phyloP scores from a whole-genome alignment of 2,797 vertebrate species.

The Philypnodon macrostomus region DNA sequence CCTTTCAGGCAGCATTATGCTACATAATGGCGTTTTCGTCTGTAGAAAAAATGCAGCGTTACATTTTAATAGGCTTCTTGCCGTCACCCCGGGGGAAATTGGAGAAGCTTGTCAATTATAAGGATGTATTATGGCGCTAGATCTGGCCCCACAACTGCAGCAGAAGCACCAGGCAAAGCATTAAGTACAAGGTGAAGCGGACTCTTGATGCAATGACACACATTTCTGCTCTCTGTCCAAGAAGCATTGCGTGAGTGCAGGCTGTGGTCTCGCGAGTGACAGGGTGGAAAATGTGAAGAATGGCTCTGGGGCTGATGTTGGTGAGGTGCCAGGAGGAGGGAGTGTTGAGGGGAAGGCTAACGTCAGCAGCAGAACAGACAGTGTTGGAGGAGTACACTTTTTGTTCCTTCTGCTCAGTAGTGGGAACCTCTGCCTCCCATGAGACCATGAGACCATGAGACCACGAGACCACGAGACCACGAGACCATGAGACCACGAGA shows the following conservation, averaged over 20 bases:
- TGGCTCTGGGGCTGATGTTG: constrained; percentile 51
- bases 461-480: constrained; percentile 30
- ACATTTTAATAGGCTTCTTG: constrained; percentile 59
- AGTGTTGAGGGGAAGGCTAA: no score
- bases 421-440: constrained; percentile 15
- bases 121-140: constrained; percentile 46
- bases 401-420: constrained; percentile 6
- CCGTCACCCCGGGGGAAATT: constrained; percentile 45
- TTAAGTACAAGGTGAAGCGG: constrained; percentile 45
- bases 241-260: constrained; percentile 47
- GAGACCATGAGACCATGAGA: constrained; percentile 31
- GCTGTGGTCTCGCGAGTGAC: constrained; percentile 54
- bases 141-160: constrained; percentile 26
- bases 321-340: constrained; percentile 54
- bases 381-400: background rate
- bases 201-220: constrained; percentile 45
- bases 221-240: constrained; percentile 43
- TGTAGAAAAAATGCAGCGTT: constrained; percentile 45
- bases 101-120: constrained; percentile 62
- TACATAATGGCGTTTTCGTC: constrained; percentile 35
- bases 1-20: constrained; percentile 37
- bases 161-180: constrained; percentile 12
- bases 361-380: background rate
- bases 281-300: constrained; percentile 70
- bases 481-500: constrained; percentile 38